A percentile compares a stretch with the other conserved stretches of the same genome.
These are phyloP conservation scores for Byasa hedistus DNA, from an alignment of 2,888 invertebrate species.

Conservation along the genomic window DNA sequence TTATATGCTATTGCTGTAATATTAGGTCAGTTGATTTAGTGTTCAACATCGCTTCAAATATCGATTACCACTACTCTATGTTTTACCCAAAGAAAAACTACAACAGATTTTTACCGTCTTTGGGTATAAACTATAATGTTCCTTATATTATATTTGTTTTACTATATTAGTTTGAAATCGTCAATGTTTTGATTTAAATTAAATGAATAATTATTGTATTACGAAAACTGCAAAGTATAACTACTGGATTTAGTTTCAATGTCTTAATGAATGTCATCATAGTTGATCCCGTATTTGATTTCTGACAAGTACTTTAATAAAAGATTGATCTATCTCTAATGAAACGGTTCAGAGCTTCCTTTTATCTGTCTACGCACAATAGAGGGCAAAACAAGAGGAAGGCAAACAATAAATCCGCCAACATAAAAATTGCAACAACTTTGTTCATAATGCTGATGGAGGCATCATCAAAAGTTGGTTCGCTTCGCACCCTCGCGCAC, in stretches of 20 bases:
- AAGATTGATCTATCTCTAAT: conserved; percentile 68
- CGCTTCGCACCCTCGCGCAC: conserved; percentile 78
- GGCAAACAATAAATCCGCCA: conserved; percentile 75
- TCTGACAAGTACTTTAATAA: conserved; percentile 53
- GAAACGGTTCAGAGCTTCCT: conserved; percentile 59
- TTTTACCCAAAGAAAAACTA: background rate
- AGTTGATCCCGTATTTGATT: conserved; percentile 42
- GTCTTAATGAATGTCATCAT: background rate
- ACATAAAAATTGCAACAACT: conserved; percentile 80
- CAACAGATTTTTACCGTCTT: background rate
- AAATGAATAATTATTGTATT: background rate
- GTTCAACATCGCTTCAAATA: conserved; percentile 57
- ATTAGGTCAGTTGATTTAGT: conserved; percentile 62
- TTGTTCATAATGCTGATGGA: conserved; percentile 78
- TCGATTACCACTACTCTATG: conserved; percentile 49
- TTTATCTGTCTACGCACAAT: conserved; percentile 73
- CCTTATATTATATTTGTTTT: too few relatives aligned
- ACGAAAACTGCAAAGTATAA: background rate
- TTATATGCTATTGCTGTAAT: conserved; percentile 53
- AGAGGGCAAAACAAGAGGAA: conserved; percentile 67
- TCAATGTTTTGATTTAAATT: too few relatives aligned
- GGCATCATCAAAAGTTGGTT: conserved; percentile 79
- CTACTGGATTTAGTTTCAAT: background rate
- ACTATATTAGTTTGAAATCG: too few relatives aligned
- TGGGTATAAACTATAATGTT: background rate